These are phyloP conservation scores for Eupelmus urozonus DNA, from an alignment of 2,888 invertebrate genomes.

Conservation along the genomic window DNA sequence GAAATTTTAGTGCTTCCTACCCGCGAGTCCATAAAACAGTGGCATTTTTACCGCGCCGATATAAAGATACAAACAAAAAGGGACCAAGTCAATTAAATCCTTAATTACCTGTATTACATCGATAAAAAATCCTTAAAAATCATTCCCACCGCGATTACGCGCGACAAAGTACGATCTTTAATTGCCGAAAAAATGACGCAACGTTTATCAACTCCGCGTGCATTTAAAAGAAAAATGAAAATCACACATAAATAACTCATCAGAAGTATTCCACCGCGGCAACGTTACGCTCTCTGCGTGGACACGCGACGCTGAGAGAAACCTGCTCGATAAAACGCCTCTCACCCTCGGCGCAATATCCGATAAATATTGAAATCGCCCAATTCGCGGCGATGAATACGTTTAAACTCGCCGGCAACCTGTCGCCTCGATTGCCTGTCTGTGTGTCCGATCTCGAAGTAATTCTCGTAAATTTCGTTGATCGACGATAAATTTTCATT, in stretches of 20 bases:
- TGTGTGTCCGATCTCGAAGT: too few species aligned
- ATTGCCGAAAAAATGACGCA: neutral
- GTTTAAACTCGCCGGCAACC: too few species aligned
- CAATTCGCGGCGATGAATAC: too few species aligned
- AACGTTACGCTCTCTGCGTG: neutral
- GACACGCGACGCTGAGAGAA: too few species aligned
- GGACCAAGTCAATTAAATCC: neutral
- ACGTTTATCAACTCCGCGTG: neutral
- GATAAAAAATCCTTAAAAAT: neutral
- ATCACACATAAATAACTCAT: conserved; percentile 1
- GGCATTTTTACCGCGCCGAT: neutral
- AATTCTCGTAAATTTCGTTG: neutral
- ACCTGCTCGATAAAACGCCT: too few species aligned
- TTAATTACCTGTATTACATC: neutral
- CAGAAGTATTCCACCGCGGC: neutral
- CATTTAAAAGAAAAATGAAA: neutral
- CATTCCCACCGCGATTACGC: neutral
- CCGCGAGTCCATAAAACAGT: too few species aligned
- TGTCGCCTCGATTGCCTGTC: too few species aligned
- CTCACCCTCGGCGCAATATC: too few species aligned
- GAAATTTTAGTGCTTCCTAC: too few species aligned
- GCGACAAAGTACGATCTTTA: neutral
- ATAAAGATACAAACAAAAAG: neutral
- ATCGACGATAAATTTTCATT: conserved; percentile 12
- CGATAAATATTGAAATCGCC: too few species aligned